Conservation (phyloP, 2,888 invertebrate genomes). For the Stenolophus ochropezus region DNA sequence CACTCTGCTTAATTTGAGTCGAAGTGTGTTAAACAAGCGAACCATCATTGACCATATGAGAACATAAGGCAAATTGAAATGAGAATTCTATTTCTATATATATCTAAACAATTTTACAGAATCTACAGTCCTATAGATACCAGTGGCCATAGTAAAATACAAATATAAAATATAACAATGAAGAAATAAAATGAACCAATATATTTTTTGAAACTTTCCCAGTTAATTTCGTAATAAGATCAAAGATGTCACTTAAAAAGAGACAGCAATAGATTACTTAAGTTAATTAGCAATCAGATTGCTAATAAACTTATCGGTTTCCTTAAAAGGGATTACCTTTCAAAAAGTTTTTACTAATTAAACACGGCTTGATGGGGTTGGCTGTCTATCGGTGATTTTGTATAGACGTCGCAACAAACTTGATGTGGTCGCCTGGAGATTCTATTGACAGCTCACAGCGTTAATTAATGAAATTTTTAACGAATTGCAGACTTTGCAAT, state of each 20-base stretch:
- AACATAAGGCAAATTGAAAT: too few relatives aligned
- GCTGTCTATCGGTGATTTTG: constrained; percentile 52
- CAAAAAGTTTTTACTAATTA: constrained; percentile 60
- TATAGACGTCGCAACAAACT: constrained; percentile 41
- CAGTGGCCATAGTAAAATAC: too few relatives aligned
- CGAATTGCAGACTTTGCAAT: constrained; percentile 56
- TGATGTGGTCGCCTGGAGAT: constrained; percentile 30
- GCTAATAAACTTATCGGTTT: constrained; percentile 58
- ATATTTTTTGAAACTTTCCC: too few relatives aligned
- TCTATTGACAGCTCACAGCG: constrained; percentile 52
- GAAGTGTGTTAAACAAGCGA: too few relatives aligned
- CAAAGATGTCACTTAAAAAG: constrained; percentile 10
- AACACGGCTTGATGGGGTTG: constrained; percentile 52
- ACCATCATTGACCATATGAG: too few relatives aligned
- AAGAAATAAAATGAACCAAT: too few relatives aligned
- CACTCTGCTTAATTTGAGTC: too few relatives aligned
- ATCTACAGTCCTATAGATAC: too few relatives aligned
- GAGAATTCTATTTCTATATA: too few relatives aligned
- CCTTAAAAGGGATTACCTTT: constrained; percentile 59
- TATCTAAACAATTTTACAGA: too few relatives aligned
- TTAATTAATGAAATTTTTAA: constrained; percentile 60
- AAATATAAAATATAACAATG: too few relatives aligned
- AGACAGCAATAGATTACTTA: constrained; percentile 52
- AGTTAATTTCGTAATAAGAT: too few relatives aligned
- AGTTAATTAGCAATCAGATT: constrained; percentile 56